Conservation (phyloP, 2,888 invertebrate species). For the Tryphoninae sp. region DNA sequence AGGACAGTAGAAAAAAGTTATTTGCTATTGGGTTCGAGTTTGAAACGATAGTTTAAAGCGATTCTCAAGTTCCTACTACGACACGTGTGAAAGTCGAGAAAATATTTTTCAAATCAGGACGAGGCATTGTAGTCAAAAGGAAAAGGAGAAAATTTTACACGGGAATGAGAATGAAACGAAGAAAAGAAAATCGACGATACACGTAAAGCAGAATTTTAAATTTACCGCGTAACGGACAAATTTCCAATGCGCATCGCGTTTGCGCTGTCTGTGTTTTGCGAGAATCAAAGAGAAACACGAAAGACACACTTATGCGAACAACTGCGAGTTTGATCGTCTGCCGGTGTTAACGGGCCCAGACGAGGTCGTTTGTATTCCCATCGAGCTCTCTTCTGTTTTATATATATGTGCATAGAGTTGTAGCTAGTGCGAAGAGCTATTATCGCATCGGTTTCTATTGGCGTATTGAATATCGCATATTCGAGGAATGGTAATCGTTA, state of each 20-base stretch:
- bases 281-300: conserved; percentile 28
- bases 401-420: not conserved
- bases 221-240: conserved; percentile 17
- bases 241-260: conserved; percentile 25
- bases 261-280: not conserved
- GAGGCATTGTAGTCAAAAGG: not conserved
- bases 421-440: conserved; percentile 43
- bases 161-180: not conserved
- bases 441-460: conserved; percentile 48
- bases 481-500: not conserved
- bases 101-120: not conserved
- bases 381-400: conserved; percentile 26
- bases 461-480: conserved; percentile 33
- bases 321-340: conserved; percentile 48
- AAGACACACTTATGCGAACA: conserved; percentile 39
- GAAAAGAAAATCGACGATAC: not conserved
- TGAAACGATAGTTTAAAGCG: no score
- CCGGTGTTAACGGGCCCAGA: conserved; percentile 52
- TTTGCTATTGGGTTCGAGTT: not conserved
- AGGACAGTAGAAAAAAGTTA: no score
- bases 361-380: conserved; percentile 59
- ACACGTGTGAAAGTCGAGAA: not conserved
- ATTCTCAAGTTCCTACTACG: not conserved
- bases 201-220: not conserved
- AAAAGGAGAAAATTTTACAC: not conserved